These are phyloP conservation scores for Sander vitreus DNA, from an alignment of 2,113 vertebrate species.

Conservation along the genomic window DNA sequence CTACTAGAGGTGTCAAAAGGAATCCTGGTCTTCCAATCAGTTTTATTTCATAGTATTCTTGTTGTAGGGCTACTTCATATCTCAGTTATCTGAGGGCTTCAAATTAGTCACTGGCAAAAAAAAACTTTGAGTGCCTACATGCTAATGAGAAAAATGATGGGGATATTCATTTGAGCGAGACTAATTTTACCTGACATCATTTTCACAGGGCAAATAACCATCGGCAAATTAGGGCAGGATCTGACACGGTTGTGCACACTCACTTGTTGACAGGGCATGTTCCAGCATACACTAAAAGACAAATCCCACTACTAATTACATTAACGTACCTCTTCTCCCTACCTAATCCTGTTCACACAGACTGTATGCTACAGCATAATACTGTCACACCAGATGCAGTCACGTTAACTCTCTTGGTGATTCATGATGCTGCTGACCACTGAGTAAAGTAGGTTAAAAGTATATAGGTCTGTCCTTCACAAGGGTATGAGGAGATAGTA, in stretches of 20 bases:
- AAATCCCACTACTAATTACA: slow-evolving; percentile 45
- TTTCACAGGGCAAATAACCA: slow-evolving; percentile 61
- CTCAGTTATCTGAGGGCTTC: background rate
- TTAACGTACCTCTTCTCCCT: slow-evolving; percentile 28
- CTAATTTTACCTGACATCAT: slow-evolving; percentile 63
- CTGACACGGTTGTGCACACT: slow-evolving; percentile 44
- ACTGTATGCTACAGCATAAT: slow-evolving; percentile 8
- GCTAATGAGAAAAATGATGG: slow-evolving; percentile 41
- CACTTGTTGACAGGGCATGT: slow-evolving; percentile 48
- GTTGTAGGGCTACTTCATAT: background rate
- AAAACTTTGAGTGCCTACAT: slow-evolving; percentile 1
- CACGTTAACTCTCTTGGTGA: slow-evolving; percentile 11
- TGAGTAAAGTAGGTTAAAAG: background rate
- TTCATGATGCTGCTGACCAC: slow-evolving; percentile 3
- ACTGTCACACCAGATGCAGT: slow-evolving; percentile 12
- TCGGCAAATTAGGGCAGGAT: slow-evolving; percentile 32
- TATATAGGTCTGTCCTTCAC: background rate
- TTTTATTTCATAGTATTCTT: background rate
- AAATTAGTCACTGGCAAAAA: background rate
- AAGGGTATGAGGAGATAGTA: background rate
- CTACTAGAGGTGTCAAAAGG: background rate
- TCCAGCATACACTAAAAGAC: slow-evolving; percentile 45
- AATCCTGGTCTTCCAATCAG: background rate
- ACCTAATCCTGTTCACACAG: slow-evolving; percentile 14
- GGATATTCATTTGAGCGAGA: slow-evolving; percentile 39